Evolutionary conservation across 2,797 vertebrate genomes (phyloP).

Genomic region (Myotis findleyi): DNA sequence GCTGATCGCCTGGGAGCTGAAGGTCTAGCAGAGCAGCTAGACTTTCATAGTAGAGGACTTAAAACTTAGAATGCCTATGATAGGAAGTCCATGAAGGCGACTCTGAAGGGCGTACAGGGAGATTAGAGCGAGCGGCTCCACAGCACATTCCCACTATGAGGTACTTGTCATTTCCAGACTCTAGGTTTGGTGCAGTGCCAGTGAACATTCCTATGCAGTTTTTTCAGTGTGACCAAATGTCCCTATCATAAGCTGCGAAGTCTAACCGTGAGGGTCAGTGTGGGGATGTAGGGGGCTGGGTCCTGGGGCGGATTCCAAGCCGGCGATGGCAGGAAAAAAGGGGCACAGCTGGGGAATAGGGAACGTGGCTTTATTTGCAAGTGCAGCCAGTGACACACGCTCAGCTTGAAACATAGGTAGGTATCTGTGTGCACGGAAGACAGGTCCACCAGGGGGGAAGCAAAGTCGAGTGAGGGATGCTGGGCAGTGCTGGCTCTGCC

Average conservation of each 20-base stretch:
- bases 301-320: background rate
- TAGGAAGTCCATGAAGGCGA: accelerated
- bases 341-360: background rate
- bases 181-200: background rate
- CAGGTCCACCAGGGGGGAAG: background rate
- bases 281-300: background rate
- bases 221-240: background rate
- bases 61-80: background rate
- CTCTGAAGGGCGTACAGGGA: accelerated
- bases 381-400: too few species aligned
- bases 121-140: accelerated
- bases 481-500: accelerated
- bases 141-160: accelerated
- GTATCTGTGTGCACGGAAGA: background rate
- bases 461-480: background rate
- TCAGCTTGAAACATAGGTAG: accelerated
- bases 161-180: accelerated
- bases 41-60: too few species aligned
- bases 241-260: background rate
- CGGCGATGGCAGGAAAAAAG: background rate
- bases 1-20: background rate
- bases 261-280: accelerated
- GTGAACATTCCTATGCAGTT: background rate
- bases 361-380: too few species aligned
- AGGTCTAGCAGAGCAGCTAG: accelerated